Evolutionary conservation across 1,140 invertebrate species (phyloP), one percentile per base, ranked within the genome.

Genomic region (Atta cephalotes): DNA sequence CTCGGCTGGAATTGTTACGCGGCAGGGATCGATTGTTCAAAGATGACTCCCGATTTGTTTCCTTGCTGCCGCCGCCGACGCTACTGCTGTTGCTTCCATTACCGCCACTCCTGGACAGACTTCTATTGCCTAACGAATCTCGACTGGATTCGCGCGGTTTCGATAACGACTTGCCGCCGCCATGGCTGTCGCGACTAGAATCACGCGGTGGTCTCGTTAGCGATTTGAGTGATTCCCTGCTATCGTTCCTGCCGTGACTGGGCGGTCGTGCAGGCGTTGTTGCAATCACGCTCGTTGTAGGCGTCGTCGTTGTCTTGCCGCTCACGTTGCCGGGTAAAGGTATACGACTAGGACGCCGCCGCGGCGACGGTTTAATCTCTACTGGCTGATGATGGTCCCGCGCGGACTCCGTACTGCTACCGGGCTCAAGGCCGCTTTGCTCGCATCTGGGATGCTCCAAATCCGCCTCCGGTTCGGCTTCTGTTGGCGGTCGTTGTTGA

Each of bases 321-420:
- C 94, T 95, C 74, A 95, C 96, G 87, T 95, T 95, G 28, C 96
- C 96, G 62, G 95, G 96, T 81, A 97, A 94, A 31, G 97, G 97
- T 80, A 97, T 97, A 92, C 97, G 97, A 94, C 97, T 97, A 63
- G 97, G 97, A 86, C 96, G 96, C 76, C 96, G 92, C 78, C 95
- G 95, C 9, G 93, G 95, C 89, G 95, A 96, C 74, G 95, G 96
- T 87, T 95, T 96, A 53, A 94, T 92, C 77, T 91, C 90, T 66
- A 89, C 58, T 12, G 87, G 76, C 62, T 90, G 90, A 9, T 91
- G 89, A 80, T 96, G 96, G 89, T 97, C 96, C 76, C 96, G 96
- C 3, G 96, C 96, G 56, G 96, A 97, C 87, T 96, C 96, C 3
- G 96, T 96, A 85, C 96, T 96, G 89, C 96, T 97, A 45, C 95